Conservation (phyloP, 1,140 invertebrate species). For the Phocides pigmalion region DNA sequence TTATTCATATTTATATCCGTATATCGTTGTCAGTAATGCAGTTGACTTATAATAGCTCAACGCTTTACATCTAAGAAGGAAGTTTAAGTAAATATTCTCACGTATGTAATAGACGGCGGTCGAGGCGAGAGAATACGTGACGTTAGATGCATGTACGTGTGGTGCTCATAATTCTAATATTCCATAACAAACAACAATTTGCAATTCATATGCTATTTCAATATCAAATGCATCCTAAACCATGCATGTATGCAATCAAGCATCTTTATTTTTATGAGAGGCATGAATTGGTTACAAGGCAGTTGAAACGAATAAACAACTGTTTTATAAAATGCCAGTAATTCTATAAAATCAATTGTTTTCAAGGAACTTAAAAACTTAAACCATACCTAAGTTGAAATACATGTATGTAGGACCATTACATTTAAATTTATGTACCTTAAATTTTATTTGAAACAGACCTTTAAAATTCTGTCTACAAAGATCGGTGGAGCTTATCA, state of each 20-base stretch:
- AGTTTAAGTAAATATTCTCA: slow-evolving; percentile 75
- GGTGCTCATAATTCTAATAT: slow-evolving; percentile 44
- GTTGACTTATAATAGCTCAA: background rate
- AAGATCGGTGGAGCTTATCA: too few relatives aligned
- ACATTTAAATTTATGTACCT: too few relatives aligned
- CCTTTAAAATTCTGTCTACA: too few relatives aligned
- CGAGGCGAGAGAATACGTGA: slow-evolving; percentile 62
- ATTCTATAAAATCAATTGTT: too few relatives aligned
- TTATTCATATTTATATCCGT: too few relatives aligned
- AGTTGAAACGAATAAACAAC: too few relatives aligned
- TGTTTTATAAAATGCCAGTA: too few relatives aligned
- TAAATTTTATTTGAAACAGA: too few relatives aligned
- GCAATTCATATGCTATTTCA: slow-evolving; percentile 3
- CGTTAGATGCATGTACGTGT: slow-evolving; percentile 52
- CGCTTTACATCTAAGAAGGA: slow-evolving; percentile 2
- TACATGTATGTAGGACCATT: too few relatives aligned
- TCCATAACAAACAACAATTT: slow-evolving; percentile 31
- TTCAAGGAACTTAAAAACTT: too few relatives aligned
- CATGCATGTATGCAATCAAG: too few relatives aligned
- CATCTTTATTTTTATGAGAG: slow-evolving; percentile 1
- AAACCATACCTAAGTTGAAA: too few relatives aligned
- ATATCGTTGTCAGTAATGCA: background rate
- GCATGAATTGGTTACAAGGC: background rate
- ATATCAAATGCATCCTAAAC: background rate
- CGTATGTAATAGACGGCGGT: slow-evolving; percentile 62